Percentiles rank a stretch among this genome's conserved stretches.
Conservation (phyloP, 2,888 invertebrate genomes). For the Elegia similella region DNA sequence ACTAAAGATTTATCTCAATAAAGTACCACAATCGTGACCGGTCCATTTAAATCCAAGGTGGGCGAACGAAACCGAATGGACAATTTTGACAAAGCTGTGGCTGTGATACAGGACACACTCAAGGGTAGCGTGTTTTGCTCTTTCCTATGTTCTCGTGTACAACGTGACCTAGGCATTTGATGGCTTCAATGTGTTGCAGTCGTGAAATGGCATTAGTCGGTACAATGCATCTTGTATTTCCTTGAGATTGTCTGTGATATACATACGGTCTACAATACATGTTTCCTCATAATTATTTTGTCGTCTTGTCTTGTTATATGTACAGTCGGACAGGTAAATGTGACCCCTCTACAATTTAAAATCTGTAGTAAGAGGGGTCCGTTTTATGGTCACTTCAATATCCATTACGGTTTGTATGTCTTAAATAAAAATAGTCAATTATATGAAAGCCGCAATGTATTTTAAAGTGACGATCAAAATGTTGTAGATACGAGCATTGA, state of each 20-base stretch:
- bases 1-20: constrained; percentile 52
- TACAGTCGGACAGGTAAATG: too few species aligned
- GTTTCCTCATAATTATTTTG: constrained; percentile 4
- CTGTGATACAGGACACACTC: constrained; percentile 47
- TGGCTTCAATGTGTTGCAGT: constrained; percentile 34
- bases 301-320: too few species aligned
- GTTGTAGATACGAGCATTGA: too few species aligned
- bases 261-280: neutral
- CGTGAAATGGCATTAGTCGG: constrained; percentile 43
- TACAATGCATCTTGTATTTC: constrained; percentile 1
- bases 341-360: too few species aligned
- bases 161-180: constrained; percentile 69
- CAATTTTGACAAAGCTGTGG: constrained; percentile 61
- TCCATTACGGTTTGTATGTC: too few species aligned
- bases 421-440: too few species aligned
- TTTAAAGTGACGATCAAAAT: too few species aligned
- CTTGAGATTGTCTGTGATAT: neutral
- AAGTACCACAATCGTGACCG: constrained; percentile 59
- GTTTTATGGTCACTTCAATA: too few species aligned
- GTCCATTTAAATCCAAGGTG: constrained; percentile 59
- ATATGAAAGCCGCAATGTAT: too few species aligned
- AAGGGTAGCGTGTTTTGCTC: constrained; percentile 51
- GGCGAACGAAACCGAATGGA: constrained; percentile 46
- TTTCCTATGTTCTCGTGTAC: constrained; percentile 42
- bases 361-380: too few species aligned